Evolutionary conservation across 2,888 invertebrate species (phyloP), one percentile per base, ranked within the genome.

Genomic region (Apamea anceps): DNA sequence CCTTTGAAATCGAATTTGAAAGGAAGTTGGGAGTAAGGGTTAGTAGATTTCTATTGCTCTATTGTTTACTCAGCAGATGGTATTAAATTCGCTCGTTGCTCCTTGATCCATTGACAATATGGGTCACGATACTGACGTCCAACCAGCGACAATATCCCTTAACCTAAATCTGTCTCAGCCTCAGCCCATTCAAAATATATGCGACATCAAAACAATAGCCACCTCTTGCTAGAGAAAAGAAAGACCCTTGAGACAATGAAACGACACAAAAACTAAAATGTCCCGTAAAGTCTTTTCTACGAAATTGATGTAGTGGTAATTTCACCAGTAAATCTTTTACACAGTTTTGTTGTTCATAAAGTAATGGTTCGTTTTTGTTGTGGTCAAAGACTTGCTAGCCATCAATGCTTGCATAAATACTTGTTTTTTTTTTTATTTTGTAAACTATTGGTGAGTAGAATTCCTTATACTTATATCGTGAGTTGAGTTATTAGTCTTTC

Each of bases 11-110:
- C 91, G 92, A 93, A 92, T 74, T 94, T 90, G 92, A 95, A 96
- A 96, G 95, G 96, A 96, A 95, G 94, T 95, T 93, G 94, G 94
- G 92, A 90, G 93, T 93, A 96, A 96, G 96, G 96, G 96, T 96
- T 96, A 96, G 93, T 90, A 88, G 92, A 93, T 93, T 94, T 94
- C 90, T 93, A 91, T 93, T 90, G 87, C 81, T 82, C 79, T 87
- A 92, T 96, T 96, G 93, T 96, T 91, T 87, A 80, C 84, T 80
- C 80, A 90, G 92, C 95, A 95, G 95, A 96, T 94, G 95, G 93
- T 91, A 92, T 94, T 91, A 92, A 85, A 92, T 93, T 94, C 87
- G 91, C 93, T 93, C 88, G 91, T 93, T 94, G 94, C 94, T 95
- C 94, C 93, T 91, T 95, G 96, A 95, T 95, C 94, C 91, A 82